Evolutionary conservation across 1,140 invertebrate genomes (phyloP).

Genomic region (Drosophila leontia): DNA sequence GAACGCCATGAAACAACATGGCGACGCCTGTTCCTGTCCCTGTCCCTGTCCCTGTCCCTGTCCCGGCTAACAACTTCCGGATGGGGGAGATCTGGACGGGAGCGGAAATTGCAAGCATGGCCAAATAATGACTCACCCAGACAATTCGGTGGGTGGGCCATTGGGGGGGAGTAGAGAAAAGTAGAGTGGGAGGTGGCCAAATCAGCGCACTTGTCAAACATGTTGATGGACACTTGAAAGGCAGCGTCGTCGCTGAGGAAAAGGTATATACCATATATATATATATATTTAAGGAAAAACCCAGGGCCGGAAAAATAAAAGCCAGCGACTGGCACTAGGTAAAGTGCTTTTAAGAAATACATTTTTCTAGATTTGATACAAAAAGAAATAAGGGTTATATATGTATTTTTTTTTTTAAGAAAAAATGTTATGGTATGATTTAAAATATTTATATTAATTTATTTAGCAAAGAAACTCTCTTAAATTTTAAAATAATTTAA

Average conservation of each 20-base stretch:
- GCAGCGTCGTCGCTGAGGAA: slow-evolving; percentile 33
- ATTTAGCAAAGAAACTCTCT: not conserved
- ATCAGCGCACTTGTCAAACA: slow-evolving; percentile 82
- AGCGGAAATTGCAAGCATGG: slow-evolving; percentile 79
- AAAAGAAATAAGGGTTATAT: no score
- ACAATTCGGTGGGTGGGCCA: slow-evolving; percentile 30
- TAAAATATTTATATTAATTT: not conserved
- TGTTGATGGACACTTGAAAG: slow-evolving; percentile 81
- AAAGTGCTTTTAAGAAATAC: slow-evolving; percentile 76
- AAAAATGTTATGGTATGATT: not conserved
- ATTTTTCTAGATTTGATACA: slow-evolving; percentile 1
- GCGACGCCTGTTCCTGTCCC: slow-evolving; percentile 7
- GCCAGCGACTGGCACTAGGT: slow-evolving; percentile 42
- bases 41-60: slow-evolving; percentile 7
- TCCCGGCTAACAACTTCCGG: slow-evolving; percentile 53
- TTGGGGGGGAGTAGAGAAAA: not conserved
- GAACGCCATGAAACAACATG: slow-evolving; percentile 52
- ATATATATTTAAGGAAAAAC: slow-evolving; percentile 4
- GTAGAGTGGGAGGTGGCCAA: slow-evolving; percentile 24
- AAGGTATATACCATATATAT: slow-evolving; percentile 10
- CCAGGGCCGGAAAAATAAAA: slow-evolving; percentile 18
- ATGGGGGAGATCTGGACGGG: not conserved
- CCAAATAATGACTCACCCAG: slow-evolving; percentile 79
- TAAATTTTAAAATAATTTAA: no score
- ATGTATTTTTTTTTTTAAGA: not conserved